Percentiles rank a stretch among this genome's conserved stretches.
These are phyloP conservation scores for Zaprionus camerounensis DNA, from an alignment of 1,140 invertebrate species.

Conservation along the genomic window DNA sequence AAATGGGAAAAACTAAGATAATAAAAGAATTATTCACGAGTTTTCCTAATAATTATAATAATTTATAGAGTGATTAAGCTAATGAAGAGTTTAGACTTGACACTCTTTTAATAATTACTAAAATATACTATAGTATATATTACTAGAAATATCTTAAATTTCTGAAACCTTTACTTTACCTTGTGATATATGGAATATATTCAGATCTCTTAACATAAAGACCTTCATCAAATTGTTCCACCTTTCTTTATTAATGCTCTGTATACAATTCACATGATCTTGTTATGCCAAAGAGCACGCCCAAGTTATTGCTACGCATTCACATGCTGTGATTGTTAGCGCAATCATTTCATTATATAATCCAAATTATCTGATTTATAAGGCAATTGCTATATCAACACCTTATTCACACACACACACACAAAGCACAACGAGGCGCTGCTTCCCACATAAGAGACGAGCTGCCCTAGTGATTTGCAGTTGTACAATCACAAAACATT, in stretches of 20 bases:
- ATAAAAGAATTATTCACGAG: too few relatives aligned
- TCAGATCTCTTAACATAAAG: background rate
- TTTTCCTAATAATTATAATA: too few relatives aligned
- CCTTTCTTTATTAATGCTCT: background rate
- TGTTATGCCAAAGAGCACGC: conserved; percentile 2
- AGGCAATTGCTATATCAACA: conserved; percentile 43
- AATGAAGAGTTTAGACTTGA: too few relatives aligned
- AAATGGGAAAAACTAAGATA: too few relatives aligned
- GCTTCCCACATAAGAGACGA: conserved; percentile 33
- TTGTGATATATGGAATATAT: too few relatives aligned
- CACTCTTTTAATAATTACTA: too few relatives aligned
- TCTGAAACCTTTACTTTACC: too few relatives aligned
- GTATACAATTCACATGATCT: background rate
- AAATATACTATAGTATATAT: too few relatives aligned
- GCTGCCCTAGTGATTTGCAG: conserved; percentile 43
- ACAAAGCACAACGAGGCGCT: conserved; percentile 3
- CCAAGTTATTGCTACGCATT: conserved; percentile 19
- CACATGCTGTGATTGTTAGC: conserved; percentile 1
- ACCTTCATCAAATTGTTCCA: background rate
- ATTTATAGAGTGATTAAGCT: too few relatives aligned
- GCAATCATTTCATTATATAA: conserved; percentile 35
- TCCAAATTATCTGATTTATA: conserved; percentile 41
- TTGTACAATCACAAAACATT: conserved; percentile 26
- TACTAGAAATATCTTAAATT: too few relatives aligned
- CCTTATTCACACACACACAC: conserved; percentile 11